phyloP scores from a whole-genome alignment of 2,113 vertebrate species.

The Nematolebias whitei region DNA sequence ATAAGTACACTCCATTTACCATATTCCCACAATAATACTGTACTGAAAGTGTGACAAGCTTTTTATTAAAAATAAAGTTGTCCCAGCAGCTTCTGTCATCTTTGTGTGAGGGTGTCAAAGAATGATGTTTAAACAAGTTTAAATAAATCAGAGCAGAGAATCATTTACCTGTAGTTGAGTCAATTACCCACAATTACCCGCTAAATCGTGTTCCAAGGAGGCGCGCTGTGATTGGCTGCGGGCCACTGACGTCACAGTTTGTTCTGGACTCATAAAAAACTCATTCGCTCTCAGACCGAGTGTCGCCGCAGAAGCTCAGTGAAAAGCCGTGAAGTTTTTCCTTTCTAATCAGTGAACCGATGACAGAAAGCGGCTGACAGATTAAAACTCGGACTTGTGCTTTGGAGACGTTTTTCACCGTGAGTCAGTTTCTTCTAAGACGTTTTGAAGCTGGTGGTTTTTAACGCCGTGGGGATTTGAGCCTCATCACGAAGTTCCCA shows the following conservation, averaged over 20 bases:
- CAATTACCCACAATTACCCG: constrained; percentile 2
- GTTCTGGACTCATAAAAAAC: background rate
- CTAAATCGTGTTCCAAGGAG: background rate
- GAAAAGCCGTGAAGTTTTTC: background rate
- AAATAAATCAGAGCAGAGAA: too few species aligned
- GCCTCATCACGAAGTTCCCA: constrained; percentile 65
- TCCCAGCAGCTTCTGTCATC: too few species aligned
- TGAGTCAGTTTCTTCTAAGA: background rate
- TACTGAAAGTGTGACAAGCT: too few species aligned
- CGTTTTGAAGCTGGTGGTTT: constrained; percentile 12
- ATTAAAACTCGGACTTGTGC: constrained; percentile 8
- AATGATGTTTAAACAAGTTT: too few species aligned
- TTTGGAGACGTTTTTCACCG: background rate
- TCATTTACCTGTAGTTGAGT: too few species aligned
- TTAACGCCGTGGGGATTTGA: constrained; percentile 45
- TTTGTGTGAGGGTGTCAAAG: too few species aligned
- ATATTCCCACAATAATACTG: too few species aligned
- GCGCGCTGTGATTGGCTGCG: constrained; percentile 42
- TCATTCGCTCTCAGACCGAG: constrained; percentile 8
- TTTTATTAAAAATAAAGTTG: too few species aligned
- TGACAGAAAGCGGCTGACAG: constrained; percentile 32
- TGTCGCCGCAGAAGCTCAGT: background rate
- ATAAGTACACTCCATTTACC: too few species aligned
- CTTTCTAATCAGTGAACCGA: constrained; percentile 10
- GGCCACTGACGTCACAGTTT: constrained; percentile 20